These are phyloP conservation scores for Synanceia verrucosa DNA, from an alignment of 2,797 vertebrate genomes.

Conservation along the genomic window DNA sequence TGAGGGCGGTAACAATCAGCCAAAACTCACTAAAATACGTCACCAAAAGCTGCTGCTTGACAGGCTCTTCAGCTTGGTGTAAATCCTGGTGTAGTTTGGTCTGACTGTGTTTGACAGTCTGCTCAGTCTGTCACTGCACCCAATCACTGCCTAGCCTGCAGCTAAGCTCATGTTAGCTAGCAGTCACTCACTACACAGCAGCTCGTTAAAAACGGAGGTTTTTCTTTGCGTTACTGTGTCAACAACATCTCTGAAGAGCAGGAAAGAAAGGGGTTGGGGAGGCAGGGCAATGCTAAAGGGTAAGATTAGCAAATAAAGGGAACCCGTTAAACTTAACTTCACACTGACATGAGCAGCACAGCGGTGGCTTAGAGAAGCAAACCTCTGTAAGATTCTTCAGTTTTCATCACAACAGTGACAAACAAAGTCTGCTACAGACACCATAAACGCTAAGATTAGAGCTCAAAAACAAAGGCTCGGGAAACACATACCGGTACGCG, in stretches of 20 bases:
- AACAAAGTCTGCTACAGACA: background rate
- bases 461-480: slow-evolving; percentile 54
- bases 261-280: no score
- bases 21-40: background rate
- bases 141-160: background rate
- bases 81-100: background rate
- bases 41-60: no score
- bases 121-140: background rate
- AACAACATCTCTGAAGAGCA: no score
- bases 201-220: no score
- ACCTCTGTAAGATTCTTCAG: no score
- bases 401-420: background rate
- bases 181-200: no score
- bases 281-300: background rate
- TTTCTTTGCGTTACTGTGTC: no score
- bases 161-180: background rate
- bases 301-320: background rate
- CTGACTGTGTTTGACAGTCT: background rate
- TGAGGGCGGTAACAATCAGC: background rate
- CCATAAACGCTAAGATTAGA: background rate
- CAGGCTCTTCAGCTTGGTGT: no score
- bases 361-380: no score
- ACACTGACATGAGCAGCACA: background rate
- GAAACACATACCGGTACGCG: background rate
- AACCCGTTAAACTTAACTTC: background rate